Base-by-base conservation (phyloP, 1,140 invertebrate species). In the Drosophila burlai region DNA sequence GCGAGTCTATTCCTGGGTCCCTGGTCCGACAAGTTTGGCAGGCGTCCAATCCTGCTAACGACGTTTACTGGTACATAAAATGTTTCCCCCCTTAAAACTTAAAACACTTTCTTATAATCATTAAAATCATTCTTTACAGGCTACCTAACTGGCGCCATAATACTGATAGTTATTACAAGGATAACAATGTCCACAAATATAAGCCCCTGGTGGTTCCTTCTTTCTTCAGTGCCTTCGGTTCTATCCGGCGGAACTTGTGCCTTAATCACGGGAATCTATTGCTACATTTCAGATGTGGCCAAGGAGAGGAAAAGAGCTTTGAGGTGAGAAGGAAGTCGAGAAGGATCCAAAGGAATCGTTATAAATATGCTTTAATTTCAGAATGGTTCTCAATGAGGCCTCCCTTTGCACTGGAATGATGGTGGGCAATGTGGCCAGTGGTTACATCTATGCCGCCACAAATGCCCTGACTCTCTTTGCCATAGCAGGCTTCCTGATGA, bases 11-110 rank as follows among this genome's bases (percentile, higher is more conserved):
- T 96, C 82, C 78, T 96, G 26, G 96, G 96, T 49, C 95, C 96
- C 3, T 96, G 96, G 96, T 96, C 96, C 64, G 96, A 96, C 81
- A 94, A 93, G 59, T 94, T 96, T 93, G 96, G 96, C 42, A 94
- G 96, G 9, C 95, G 96, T 81, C 95, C 95, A 13, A 92, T 96
- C 46, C 80, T 97, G 11, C 76, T 96, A 7, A 78, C 93, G 5
- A 92, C 94, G 18, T 93, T 94, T 62, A 83, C 93, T 57, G 95
- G 95, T 95, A 62, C 0, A 11, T 13, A 55, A 18, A 4, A 26
- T 24, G 18, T 1, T 24, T 24, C 10, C n/a, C 1, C 13, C 16
- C 15, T 16, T 8, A 34, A 73, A 4, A 11, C 0, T 4, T 11
- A 34, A 73, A 4, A 11, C 0, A 4, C 0, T 26, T 10, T 16